These are phyloP conservation scores for Heterochromis multidens DNA, from an alignment of 2,113 vertebrate genomes.

Conservation along the genomic window DNA sequence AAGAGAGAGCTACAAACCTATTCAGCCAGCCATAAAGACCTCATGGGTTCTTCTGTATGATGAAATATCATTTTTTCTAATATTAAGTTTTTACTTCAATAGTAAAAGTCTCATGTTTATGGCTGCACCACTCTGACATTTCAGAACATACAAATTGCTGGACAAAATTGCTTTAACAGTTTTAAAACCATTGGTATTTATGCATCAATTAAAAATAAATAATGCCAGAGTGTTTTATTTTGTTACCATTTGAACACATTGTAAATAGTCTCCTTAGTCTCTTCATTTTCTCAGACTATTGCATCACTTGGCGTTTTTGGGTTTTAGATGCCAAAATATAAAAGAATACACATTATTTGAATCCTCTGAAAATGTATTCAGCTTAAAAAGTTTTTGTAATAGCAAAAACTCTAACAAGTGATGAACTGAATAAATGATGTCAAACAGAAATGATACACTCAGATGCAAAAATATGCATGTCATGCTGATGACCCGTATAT, in stretches of 20 bases:
- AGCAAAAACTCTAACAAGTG: too few species aligned
- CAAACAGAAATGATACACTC: not conserved
- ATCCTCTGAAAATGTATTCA: not conserved
- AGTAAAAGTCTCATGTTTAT: not conserved
- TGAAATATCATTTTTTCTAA: not conserved
- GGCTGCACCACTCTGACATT: not conserved
- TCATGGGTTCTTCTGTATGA: not conserved
- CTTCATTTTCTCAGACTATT: not conserved
- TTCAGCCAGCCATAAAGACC: not conserved
- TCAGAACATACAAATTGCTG: not conserved
- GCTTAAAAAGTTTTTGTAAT: not conserved
- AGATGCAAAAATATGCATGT: not conserved
- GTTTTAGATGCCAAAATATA: not conserved
- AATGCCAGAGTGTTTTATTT: too few species aligned
- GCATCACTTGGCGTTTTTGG: not conserved
- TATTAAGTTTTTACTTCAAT: not conserved
- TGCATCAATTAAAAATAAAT: not conserved
- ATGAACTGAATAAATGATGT: not conserved
- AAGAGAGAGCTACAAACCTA: not conserved
- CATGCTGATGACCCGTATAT: not conserved
- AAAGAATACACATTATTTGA: not conserved
- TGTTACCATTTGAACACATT: too few species aligned
- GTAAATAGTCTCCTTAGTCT: too few species aligned
- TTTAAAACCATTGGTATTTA: not conserved
- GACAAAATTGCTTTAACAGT: not conserved